Conservation (phyloP, 2,113 vertebrate species). For the Thinocorus orbignyianus region DNA sequence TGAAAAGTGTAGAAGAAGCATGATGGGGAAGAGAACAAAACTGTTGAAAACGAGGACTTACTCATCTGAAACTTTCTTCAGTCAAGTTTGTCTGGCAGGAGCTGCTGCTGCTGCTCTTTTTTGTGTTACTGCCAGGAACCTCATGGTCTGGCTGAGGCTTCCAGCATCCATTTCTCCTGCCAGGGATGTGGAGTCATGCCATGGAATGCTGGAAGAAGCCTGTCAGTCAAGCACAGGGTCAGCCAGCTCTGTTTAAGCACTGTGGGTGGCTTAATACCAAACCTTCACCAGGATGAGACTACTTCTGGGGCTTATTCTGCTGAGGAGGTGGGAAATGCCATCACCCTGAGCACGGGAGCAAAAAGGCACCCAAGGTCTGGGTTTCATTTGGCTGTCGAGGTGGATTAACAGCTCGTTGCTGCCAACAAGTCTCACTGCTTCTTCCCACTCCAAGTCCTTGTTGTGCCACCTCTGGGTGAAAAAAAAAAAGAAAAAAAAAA, state of each 20-base stretch:
- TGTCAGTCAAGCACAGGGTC: not conserved
- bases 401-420: not conserved
- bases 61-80: not conserved
- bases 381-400: not conserved
- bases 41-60: not conserved
- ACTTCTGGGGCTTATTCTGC: not conserved
- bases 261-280: not conserved
- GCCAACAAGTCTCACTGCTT: not conserved
- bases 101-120: not conserved
- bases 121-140: not conserved
- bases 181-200: not conserved
- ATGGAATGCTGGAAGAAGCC: not conserved
- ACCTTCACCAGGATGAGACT: not conserved
- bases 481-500: not conserved
- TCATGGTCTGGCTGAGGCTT: not conserved
- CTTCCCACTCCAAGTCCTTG: accelerated
- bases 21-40: not conserved
- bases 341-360: not conserved
- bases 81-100: not conserved
- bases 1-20: not conserved
- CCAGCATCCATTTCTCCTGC: not conserved
- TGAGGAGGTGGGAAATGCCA: not conserved
- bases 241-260: accelerated
- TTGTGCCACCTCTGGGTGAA: not conserved
- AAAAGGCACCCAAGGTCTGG: not conserved